Evolutionary conservation across 1,140 invertebrate genomes (phyloP), one percentile per base, ranked within the genome.

Genomic region (Littorina saxatilis): DNA sequence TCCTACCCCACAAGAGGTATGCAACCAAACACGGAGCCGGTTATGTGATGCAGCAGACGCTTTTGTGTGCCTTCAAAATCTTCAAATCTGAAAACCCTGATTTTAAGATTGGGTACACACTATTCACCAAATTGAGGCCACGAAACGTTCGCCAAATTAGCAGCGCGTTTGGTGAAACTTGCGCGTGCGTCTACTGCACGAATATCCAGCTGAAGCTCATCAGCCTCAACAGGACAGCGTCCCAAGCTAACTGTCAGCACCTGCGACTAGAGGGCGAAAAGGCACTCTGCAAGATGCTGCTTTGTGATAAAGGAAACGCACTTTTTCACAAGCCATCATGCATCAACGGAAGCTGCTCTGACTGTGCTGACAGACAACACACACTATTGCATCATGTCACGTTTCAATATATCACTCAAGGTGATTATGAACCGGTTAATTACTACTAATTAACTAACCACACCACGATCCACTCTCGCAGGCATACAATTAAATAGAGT

Each of bases 21-120:
- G 63, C 82, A 11, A 82, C 79, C 29, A 85, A 85, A 61, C 58
- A 79, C 61, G 84, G 84, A 9, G 78, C 84, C 55, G 82, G 82
- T 9, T 83, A 82, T 82, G 75, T 70, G 0, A 72, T 83, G 50
- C 81, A 81, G 39, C 74, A 82, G 47, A 79, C 82, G 1, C 50
- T 85, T 2, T 80, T 70, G 29, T 29, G 72, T 39, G 82, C 82
- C 20, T 73, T 7, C 27, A 29, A 39, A 2, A 23, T 73, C 7
- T 73, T 73, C 47, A 52, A 23, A 13, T 35, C 35, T 2, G 70
- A 73, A 23, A 23, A n/a, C 7, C 70, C 70, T 2, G n/a, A 39
- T 11, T 2, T 52, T 1, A 73, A 73, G 29, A 40, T 73, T 17
- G 37, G 70, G 2, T 73, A 73, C 23, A 40, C 70, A 3, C 17